Percentiles rank a stretch among this genome's conserved stretches.
Evolutionary conservation across 2,113 vertebrate species (phyloP).

Genomic region (Cisticola juncidis): DNA sequence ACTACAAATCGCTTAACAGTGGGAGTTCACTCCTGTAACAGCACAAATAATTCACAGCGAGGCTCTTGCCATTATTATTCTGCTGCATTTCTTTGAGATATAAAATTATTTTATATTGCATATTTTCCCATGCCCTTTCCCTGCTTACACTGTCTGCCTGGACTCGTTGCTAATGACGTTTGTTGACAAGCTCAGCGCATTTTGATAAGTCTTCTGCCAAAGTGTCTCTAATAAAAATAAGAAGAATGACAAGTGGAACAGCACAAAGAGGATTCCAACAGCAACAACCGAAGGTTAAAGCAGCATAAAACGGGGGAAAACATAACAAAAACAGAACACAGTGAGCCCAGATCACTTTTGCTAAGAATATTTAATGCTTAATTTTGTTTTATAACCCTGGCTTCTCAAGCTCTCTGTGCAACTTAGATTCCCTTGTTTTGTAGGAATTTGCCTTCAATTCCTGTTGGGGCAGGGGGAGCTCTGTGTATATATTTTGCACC

Average conservation of each 20-base stretch:
- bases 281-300: constrained; percentile 66
- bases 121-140: constrained; percentile 73
- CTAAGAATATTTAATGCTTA: constrained; percentile 32
- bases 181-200: constrained; percentile 62
- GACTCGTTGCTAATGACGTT: constrained; percentile 50
- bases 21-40: neutral
- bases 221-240: constrained; percentile 62
- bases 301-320: constrained; percentile 51
- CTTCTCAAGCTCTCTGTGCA: neutral
- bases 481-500: neutral
- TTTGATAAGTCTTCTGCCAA: constrained; percentile 69
- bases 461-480: neutral
- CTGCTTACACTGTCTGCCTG: constrained; percentile 41
- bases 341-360: constrained; percentile 38
- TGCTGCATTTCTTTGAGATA: neutral
- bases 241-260: constrained; percentile 60
- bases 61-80: constrained; percentile 31
- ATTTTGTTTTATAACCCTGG: constrained; percentile 21
- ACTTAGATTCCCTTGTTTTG: neutral
- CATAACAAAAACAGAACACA: constrained; percentile 53
- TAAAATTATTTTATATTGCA: constrained; percentile 51
- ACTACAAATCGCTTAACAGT: neutral
- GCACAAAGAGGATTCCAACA: constrained; percentile 26
- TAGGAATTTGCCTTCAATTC: neutral
- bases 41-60: neutral